phyloP scores from a whole-genome alignment of 35 echinoderm and acorn worm genomes.

The Hemicentrotus pulcherrimus region DNA sequence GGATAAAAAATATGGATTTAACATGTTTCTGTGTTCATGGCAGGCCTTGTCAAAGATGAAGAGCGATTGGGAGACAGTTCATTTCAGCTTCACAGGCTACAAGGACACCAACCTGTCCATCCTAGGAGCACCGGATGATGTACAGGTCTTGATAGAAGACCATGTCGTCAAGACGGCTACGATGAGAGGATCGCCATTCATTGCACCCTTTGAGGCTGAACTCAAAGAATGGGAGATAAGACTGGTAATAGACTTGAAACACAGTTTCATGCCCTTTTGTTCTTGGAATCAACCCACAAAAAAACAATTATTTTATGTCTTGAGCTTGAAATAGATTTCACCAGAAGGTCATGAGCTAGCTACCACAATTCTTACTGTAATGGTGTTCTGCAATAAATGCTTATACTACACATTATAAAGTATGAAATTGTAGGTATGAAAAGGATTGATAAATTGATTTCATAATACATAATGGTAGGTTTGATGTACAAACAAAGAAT shows the following conservation, averaged over 20 bases:
- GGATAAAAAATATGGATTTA: too few relatives aligned
- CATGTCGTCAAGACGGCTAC: conserved; percentile 97
- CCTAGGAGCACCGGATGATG: conserved; percentile 90
- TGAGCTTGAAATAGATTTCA: too few relatives aligned
- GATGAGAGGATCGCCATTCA: conserved; percentile 96
- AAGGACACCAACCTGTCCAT: conserved; percentile 92
- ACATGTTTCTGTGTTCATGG: not conserved
- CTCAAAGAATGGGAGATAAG: conserved; percentile 93
- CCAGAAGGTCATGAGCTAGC: not conserved
- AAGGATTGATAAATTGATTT: too few relatives aligned
- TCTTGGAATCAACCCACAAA: too few relatives aligned
- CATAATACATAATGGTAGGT: too few relatives aligned
- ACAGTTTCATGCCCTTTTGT: not conserved
- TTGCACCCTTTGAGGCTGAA: conserved; percentile 91
- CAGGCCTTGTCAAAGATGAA: conserved; percentile 93
- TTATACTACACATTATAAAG: too few relatives aligned
- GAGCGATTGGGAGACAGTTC: conserved; percentile 81
- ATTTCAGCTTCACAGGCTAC: conserved; percentile 95
- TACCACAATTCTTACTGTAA: not conserved
- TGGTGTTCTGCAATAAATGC: not conserved
- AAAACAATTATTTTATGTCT: not conserved
- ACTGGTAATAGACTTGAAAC: conserved; percentile 69
- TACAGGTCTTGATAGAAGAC: conserved; percentile 94
- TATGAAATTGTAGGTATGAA: too few relatives aligned
- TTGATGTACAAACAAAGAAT: too few relatives aligned